These are phyloP conservation scores for Orestias chungarensis DNA, from an alignment of 2,797 vertebrate species.

Conservation along the genomic window DNA sequence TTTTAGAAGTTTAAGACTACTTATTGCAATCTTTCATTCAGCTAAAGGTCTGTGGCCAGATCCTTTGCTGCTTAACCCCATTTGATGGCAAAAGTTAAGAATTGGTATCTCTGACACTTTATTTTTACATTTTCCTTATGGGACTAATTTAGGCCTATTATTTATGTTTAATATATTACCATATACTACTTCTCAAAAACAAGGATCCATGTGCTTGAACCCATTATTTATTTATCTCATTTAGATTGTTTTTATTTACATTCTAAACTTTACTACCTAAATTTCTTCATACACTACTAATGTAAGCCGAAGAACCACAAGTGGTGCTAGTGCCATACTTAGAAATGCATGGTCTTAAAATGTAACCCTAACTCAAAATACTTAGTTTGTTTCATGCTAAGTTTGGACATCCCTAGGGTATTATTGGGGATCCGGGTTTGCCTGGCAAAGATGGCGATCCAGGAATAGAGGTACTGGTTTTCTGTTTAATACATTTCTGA, in stretches of 20 bases:
- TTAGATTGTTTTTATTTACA: not conserved
- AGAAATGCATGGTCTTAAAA: not conserved
- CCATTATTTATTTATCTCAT: not conserved
- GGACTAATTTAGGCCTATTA: not conserved
- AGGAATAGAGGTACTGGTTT: constrained; percentile 81
- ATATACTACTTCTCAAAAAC: not conserved
- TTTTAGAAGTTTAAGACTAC: too few relatives aligned
- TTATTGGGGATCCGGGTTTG: constrained; percentile 82
- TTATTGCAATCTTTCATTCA: not conserved
- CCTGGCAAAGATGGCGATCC: constrained; percentile 81
- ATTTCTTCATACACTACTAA: too few relatives aligned
- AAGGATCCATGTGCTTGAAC: not conserved
- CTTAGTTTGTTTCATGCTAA: constrained; percentile 13
- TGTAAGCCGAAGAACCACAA: not conserved
- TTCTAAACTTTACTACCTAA: not conserved
- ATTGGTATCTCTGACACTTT: not conserved
- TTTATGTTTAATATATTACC: not conserved
- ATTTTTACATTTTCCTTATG: not conserved
- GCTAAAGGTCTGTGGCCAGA: too few relatives aligned
- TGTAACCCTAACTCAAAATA: constrained; percentile 16
- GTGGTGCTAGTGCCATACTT: not conserved
- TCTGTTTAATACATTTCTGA: not conserved
- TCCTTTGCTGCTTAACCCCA: not conserved
- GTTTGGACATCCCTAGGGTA: constrained; percentile 72
- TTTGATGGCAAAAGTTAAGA: not conserved